Evolutionary conservation across 2,113 vertebrate species (phyloP).

Genomic region (Lota lota): DNA sequence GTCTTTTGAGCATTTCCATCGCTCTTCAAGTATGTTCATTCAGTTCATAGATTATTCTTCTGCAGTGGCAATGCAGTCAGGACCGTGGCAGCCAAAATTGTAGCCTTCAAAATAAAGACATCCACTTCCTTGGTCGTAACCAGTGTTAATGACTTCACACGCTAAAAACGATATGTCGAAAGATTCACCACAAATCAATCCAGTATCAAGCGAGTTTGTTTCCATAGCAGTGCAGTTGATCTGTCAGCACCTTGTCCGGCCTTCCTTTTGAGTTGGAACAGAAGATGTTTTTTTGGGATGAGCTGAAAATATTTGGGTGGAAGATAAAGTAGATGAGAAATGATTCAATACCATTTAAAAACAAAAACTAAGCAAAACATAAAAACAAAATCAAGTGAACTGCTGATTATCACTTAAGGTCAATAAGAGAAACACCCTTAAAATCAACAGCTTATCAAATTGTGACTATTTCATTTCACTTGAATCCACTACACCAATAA

Average conservation of each 20-base stretch:
- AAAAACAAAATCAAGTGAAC: conserved; percentile 33
- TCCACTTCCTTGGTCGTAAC: conserved; percentile 36
- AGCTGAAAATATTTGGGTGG: conserved; percentile 44
- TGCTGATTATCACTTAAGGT: conserved; percentile 42
- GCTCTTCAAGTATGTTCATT: conserved; percentile 97
- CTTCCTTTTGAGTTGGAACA: conserved; percentile 40
- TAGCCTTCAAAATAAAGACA: conserved; percentile 24
- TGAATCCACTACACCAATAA: conserved; percentile 60
- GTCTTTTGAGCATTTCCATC: conserved; percentile 85
- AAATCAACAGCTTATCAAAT: conserved; percentile 31
- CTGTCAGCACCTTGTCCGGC: conserved; percentile 44
- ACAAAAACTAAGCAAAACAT: background rate
- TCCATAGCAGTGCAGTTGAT: conserved; percentile 46
- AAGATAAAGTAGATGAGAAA: conserved; percentile 14
- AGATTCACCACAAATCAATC: conserved; percentile 49
- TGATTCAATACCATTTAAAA: conserved; percentile 14
- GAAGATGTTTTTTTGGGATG: conserved; percentile 42
- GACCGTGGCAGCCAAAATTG: conserved; percentile 28
- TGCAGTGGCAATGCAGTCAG: conserved; percentile 42
- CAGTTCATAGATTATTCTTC: conserved; percentile 65
- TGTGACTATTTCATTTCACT: conserved; percentile 65
- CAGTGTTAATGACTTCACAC: conserved; percentile 54
- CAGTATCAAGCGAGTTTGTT: conserved; percentile 45
- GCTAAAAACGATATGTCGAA: conserved; percentile 34
- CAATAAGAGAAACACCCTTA: conserved; percentile 30